Evolutionary conservation across 64 coral and sea anemone species (phyloP).

Genomic region (Montipora sp.): DNA sequence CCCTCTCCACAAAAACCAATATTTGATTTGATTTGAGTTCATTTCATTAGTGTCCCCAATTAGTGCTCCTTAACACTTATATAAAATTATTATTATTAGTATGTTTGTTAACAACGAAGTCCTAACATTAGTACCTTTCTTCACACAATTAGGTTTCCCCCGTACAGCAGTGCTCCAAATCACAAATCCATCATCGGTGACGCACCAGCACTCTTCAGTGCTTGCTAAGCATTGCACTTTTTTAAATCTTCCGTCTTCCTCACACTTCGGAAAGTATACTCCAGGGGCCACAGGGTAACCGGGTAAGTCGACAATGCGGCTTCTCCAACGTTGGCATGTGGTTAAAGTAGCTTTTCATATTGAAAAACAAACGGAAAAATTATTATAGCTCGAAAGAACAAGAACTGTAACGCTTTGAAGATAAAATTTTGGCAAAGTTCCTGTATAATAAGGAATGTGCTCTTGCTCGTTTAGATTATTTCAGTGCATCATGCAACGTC

Average conservation of each 20-base stretch:
- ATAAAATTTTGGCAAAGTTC: too few species aligned
- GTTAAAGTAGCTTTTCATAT: neutral
- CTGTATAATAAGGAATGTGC: too few species aligned
- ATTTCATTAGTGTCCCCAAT: too few species aligned
- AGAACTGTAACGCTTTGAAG: too few species aligned
- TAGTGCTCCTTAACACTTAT: too few species aligned
- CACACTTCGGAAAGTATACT: constrained; percentile 61
- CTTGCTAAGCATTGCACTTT: constrained; percentile 57
- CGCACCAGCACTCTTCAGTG: constrained; percentile 81
- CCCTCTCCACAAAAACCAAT: too few species aligned
- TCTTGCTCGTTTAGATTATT: too few species aligned
- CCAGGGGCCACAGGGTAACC: constrained; percentile 62
- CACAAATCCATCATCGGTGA: constrained; percentile 71
- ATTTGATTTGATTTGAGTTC: too few species aligned
- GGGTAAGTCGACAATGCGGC: constrained; percentile 51
- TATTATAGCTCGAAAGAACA: too few species aligned
- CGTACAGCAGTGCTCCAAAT: constrained; percentile 64
- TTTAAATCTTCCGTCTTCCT: constrained; percentile 71
- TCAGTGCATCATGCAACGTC: too few species aligned
- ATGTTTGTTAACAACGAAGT: neutral
- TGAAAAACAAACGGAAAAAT: neutral
- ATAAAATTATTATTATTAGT: too few species aligned
- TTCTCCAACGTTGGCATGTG: constrained; percentile 31
- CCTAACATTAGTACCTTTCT: constrained; percentile 30
- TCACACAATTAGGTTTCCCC: constrained; percentile 67